Evolutionary conservation across 2,888 invertebrate genomes (phyloP).

Genomic region (Atrina japonica): DNA sequence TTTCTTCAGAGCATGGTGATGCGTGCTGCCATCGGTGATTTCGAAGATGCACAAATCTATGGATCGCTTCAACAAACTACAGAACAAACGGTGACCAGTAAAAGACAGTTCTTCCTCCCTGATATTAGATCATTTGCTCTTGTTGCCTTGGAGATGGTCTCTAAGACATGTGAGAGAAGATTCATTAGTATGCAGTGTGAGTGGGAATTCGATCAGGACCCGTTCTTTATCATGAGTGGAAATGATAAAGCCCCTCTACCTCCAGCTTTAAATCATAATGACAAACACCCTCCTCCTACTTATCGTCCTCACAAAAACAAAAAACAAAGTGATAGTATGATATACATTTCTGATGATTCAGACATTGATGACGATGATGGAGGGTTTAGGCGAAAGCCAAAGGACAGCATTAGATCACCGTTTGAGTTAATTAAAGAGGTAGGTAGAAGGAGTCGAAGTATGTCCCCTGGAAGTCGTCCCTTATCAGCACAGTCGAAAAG

Average conservation of each 20-base stretch:
- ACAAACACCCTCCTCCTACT: background rate
- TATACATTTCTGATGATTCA: conserved; percentile 23
- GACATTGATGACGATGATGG: conserved; percentile 35
- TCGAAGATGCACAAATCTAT: conserved; percentile 71
- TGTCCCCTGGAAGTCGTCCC: conserved; percentile 43
- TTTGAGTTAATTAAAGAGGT: conserved; percentile 39
- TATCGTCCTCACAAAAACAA: conserved; percentile 7
- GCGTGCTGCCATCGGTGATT: conserved; percentile 72
- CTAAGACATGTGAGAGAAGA: conserved; percentile 65
- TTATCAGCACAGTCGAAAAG: conserved; percentile 41
- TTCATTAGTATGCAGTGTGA: conserved; percentile 52
- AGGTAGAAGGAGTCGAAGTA: conserved; percentile 34
- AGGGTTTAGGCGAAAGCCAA: conserved; percentile 11
- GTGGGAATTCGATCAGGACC: conserved; percentile 33
- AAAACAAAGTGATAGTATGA: background rate
- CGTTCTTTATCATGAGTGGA: background rate
- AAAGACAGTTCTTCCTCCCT: conserved; percentile 70
- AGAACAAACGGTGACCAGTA: conserved; percentile 56
- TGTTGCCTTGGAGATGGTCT: conserved; percentile 68
- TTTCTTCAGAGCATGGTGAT: conserved; percentile 68
- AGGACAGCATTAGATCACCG: conserved; percentile 31
- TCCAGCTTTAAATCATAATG: background rate
- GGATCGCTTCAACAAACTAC: conserved; percentile 70
- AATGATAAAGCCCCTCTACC: background rate
- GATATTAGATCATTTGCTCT: conserved; percentile 73